Percentiles rank a stretch among this genome's conserved stretches.
These are phyloP conservation scores for Podilymbus podiceps DNA, from an alignment of 2,113 vertebrate genomes.

Conservation along the genomic window DNA sequence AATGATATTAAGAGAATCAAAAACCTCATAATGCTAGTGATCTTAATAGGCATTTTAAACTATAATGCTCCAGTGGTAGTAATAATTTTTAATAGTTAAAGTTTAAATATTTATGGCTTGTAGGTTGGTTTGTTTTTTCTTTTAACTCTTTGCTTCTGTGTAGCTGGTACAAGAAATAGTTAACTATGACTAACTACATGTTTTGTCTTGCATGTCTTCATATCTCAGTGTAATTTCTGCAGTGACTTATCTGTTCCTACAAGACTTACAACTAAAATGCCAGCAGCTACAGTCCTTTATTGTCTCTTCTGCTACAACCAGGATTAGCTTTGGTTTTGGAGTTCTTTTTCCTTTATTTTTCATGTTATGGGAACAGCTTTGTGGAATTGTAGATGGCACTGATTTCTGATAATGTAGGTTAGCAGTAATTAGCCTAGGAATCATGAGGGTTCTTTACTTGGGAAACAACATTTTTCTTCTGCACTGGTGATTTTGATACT, in stretches of 20 bases:
- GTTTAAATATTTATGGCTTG: not conserved
- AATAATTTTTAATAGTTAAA: not conserved
- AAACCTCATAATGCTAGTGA: not conserved
- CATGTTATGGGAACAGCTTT: accelerated
- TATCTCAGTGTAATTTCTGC: not conserved
- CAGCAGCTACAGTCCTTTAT: not conserved
- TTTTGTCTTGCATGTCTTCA: not conserved
- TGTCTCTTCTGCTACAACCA: not conserved
- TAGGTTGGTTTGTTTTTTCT: not conserved
- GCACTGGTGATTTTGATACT: not conserved
- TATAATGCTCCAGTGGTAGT: not conserved
- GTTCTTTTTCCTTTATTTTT: not conserved
- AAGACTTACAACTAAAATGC: not conserved
- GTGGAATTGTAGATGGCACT: not conserved
- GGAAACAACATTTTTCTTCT: not conserved
- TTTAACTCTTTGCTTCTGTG: not conserved
- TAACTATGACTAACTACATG: accelerated
- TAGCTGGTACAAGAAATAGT: not conserved
- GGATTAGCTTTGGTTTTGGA: not conserved
- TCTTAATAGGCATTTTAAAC: not conserved
- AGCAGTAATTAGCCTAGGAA: not conserved
- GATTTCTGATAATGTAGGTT: not conserved
- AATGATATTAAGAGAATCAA: not conserved
- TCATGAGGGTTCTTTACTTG: not conserved
- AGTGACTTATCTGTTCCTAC: not conserved